Base-by-base conservation (phyloP, 1,140 invertebrate species). In the Anoplolepis gracilipes region DNA sequence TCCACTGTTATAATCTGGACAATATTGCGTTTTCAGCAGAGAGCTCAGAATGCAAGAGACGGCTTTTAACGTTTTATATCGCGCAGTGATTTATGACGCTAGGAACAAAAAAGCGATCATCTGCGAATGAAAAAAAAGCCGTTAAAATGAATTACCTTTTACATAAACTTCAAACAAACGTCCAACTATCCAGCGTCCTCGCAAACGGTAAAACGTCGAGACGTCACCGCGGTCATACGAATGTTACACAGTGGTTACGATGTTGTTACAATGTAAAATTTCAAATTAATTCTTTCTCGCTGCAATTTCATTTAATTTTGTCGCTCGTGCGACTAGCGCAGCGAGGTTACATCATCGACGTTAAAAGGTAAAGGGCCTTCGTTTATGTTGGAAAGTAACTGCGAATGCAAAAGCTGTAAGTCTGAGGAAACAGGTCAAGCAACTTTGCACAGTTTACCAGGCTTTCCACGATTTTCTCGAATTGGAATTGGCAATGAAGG, bases 401-500 rank as follows among this genome's bases (percentile, higher is more conserved):
- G 11, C 53, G 46, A 22, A 25, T 25, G 65, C 49, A 82, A 72
- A 72, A 30, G 25, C 36, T 67, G 25, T 19, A 82, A 82, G 55
- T 82, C n/a, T 25, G 67, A 59, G 67, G 30, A 82, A 70, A 53
- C 78, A 39, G n/a, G 36, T 57, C n/a, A 77, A 36, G 42, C 30
- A 82, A 82, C 33, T 73, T 82, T 82, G 25, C 13, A 42, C 49
- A 42, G 78, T 42, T 39, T 87, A 85, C 72, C 79, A 53, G 77
- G 77, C 79, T 89, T 82, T 88, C 70, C 61, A 76, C 11, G 46
- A 88, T 88, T 88, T 82, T 36, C 46, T 33, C 19, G 11, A 67
- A 81, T 76, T 81, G 57, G 36, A 30, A n/a, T 53, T 86, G 70
- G 65, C 69, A 89, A 79, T 62, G 76, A 82, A 82, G 55, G 39